Evolutionary conservation across 2,113 vertebrate species (phyloP).

Genomic region (Dolichotis patagonum): DNA sequence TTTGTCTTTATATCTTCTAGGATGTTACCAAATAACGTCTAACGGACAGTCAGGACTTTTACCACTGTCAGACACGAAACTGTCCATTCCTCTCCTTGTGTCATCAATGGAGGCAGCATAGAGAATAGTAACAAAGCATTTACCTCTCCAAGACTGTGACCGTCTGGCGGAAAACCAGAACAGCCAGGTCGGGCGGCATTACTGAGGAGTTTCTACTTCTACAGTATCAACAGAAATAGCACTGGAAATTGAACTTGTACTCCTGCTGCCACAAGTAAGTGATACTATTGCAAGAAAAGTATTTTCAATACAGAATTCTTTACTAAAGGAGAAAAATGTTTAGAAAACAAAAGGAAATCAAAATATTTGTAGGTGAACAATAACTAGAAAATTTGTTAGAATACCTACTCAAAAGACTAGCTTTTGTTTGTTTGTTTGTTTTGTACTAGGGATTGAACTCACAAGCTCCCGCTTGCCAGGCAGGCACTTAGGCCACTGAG

Average conservation of each 20-base stretch:
- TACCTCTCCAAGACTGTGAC: not conserved
- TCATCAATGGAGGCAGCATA: not conserved
- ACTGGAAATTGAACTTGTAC: not conserved
- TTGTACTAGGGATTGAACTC: too few relatives aligned
- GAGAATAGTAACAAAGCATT: not conserved
- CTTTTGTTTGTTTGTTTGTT: too few relatives aligned
- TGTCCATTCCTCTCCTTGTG: not conserved
- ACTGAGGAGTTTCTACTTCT: not conserved
- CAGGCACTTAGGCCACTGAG: too few relatives aligned
- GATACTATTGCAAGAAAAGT: not conserved
- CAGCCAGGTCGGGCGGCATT: not conserved
- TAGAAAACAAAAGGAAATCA: not conserved
- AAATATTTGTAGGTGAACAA: not conserved
- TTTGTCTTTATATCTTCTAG: not conserved
- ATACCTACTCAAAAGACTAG: not conserved
- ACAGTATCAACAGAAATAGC: not conserved
- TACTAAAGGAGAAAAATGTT: not conserved
- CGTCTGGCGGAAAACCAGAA: not conserved
- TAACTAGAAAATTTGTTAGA: not conserved
- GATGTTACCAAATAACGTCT: not conserved
- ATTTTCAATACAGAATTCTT: not conserved
- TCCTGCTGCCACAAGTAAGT: not conserved
- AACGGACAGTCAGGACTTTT: not conserved
- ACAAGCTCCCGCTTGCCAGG: too few relatives aligned
- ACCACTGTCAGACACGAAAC: not conserved